Conservation (phyloP, 1,140 invertebrate species). For the Gonioctena quinquepunctata region DNA sequence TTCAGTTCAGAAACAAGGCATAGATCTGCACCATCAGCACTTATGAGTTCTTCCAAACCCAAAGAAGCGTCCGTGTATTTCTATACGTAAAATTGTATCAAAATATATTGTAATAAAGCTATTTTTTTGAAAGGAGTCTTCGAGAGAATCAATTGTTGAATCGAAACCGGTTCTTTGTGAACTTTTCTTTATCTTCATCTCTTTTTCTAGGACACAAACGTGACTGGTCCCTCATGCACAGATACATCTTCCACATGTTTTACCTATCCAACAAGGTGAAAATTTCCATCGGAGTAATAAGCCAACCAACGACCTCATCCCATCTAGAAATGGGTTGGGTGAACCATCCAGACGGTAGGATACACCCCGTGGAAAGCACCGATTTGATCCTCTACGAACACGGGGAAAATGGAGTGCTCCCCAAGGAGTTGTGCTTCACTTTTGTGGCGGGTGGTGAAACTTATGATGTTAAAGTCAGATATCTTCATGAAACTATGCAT, state of each 20-base stretch:
- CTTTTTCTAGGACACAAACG: constrained; percentile 62
- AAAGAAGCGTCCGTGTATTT: no score
- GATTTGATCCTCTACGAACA: constrained; percentile 67
- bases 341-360: constrained; percentile 60
- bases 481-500: constrained; percentile 60
- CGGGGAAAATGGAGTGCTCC: constrained; percentile 68
- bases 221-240: constrained; percentile 72
- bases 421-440: constrained; percentile 64
- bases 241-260: constrained; percentile 73
- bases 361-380: constrained; percentile 62
- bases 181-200: no score
- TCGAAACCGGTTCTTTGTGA: no score
- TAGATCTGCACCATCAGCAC: no score
- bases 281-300: constrained; percentile 67
- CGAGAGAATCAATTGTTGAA: no score
- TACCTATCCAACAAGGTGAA: constrained; percentile 66
- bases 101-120: no score
- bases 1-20: no score
- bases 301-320: constrained; percentile 67
- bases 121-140: no score
- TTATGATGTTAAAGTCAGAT: constrained; percentile 60
- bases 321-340: constrained; percentile 69
- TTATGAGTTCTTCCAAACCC: no score
- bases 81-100: no score
- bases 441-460: constrained; percentile 62